Evolutionary conservation across 2,113 vertebrate species (phyloP), one percentile per base, ranked within the genome.

Genomic region (Phaethornis superciliosus): DNA sequence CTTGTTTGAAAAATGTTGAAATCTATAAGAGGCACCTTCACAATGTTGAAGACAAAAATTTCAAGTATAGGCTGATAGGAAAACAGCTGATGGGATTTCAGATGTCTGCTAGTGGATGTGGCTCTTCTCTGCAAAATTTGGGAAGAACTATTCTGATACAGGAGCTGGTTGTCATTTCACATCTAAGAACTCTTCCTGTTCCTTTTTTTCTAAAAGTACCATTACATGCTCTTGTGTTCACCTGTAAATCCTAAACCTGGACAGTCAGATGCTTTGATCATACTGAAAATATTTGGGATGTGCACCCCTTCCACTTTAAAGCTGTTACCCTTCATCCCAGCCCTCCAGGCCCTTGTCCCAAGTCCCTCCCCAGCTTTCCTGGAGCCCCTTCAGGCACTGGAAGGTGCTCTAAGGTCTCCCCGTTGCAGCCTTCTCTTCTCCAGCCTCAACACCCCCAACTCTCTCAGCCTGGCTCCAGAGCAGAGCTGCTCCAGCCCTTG

Each of bases 231-330:
- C 5, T 58, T 19, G 55, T 85, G 77, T 68, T 67, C 64, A 47
- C 42, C 4, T 1, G 0, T 6, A 33, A 32, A 8, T 33, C 42
- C 49, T 58, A 0, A 10, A 8, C 19, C 3, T n/a, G 74, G 40
- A 6, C 20, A 6, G 22, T 33, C 26, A 51, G 28, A 5, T 42
- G 23, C 63, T 40, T 46, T 72, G 49, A 30, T 71, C 52, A 10
- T 23, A 13, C 35, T 35, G 42, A 33, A 42, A 32, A 32, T 10
- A 11, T 10, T 21, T 30, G 71, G 49, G 54, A 42, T 15, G 5
- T 17, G 3, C 12, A 4, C 19, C 17, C 49, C 33, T 55, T 30
- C 21, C 10, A 11, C 23, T 14, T 46, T 46, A 18, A 46, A 46
- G 15, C 15, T 15, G 15, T 44, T 44, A 10, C 42, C 42, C 42